These are phyloP conservation scores for Propithecus perrieri DNA, from an alignment of 2,797 vertebrate genomes.

Conservation along the genomic window DNA sequence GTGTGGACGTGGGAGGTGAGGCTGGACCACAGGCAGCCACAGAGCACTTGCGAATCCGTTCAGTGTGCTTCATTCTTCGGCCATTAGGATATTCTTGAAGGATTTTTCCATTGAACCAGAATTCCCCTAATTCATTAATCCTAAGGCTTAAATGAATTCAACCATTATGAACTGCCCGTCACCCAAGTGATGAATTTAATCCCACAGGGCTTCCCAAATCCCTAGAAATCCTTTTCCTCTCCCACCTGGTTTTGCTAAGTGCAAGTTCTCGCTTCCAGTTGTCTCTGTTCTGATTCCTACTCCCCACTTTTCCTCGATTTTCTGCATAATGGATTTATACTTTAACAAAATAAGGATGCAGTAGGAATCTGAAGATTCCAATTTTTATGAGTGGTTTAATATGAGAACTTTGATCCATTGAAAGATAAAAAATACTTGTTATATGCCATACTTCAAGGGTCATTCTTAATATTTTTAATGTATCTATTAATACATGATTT, in stretches of 20 bases:
- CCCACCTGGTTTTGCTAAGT: neutral
- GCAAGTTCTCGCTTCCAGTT: neutral
- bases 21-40: neutral
- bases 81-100: neutral
- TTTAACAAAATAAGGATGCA: neutral
- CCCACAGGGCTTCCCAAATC: neutral
- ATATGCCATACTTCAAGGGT: neutral
- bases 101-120: neutral
- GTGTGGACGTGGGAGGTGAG: rapidly evolving
- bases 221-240: neutral
- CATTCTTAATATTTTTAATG: neutral
- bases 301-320: neutral
- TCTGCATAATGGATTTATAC: neutral
- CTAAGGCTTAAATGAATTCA: neutral
- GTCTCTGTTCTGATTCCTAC: neutral
- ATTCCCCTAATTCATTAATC: neutral
- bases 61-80: neutral
- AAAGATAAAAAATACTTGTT: neutral
- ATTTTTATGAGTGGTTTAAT: neutral
- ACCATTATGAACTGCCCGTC: neutral
- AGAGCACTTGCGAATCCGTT: rapidly evolving
- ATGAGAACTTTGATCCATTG: neutral
- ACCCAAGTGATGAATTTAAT: neutral
- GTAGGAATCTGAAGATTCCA: conserved; percentile 8
- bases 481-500: neutral